Evolutionary conservation across 2,113 vertebrate genomes (phyloP).

Genomic region (Osmerus eperlanus): DNA sequence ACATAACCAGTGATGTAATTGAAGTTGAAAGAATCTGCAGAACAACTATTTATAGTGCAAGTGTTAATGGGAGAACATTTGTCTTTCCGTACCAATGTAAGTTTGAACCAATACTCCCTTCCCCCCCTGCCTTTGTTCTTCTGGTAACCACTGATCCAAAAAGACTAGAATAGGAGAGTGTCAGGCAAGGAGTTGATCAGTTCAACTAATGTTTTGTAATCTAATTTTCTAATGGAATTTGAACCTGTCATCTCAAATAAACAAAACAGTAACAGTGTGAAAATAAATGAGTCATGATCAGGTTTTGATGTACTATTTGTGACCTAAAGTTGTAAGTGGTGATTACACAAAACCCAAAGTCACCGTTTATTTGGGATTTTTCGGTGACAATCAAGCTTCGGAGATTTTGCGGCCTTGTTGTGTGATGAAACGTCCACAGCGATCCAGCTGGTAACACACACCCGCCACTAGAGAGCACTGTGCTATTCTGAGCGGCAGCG

Average conservation of each 20-base stretch:
- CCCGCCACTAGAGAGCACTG: slow-evolving; percentile 61
- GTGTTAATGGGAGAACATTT: slow-evolving; percentile 45
- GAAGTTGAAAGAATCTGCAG: slow-evolving; percentile 61
- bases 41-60: slow-evolving; percentile 60
- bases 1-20: slow-evolving; percentile 36
- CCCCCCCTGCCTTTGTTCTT: neutral
- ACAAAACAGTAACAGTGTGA: neutral
- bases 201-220: neutral
- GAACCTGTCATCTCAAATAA: neutral
- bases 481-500: slow-evolving; percentile 30
- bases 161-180: neutral
- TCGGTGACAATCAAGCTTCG: too few species aligned
- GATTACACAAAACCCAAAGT: too few species aligned
- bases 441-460: slow-evolving; percentile 41
- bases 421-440: too few species aligned
- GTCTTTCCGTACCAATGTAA: neutral
- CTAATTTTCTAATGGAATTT: neutral
- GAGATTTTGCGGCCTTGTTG: too few species aligned
- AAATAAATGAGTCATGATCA: neutral
- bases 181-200: neutral
- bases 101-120: neutral
- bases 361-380: too few species aligned
- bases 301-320: neutral
- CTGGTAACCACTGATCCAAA: neutral
- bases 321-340: too few species aligned